Base-by-base conservation (phyloP, 92 coral and sea anemone species). In the Bergia sp. region DNA sequence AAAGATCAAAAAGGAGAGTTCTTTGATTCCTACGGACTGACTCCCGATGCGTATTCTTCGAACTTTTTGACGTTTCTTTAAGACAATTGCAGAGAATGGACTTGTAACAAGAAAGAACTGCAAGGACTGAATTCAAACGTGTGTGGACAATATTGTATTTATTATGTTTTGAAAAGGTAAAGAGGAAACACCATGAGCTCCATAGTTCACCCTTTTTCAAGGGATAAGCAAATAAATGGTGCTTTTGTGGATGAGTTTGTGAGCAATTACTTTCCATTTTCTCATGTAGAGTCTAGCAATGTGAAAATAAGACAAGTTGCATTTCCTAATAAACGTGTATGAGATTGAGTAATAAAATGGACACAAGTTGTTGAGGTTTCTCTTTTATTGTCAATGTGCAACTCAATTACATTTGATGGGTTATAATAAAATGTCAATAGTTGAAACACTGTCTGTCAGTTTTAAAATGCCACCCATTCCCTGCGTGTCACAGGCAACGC, bases 101-200 rank as follows among this genome's bases (percentile, higher is more conserved):
- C 23, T 0, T 90, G 76, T 81, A 92, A 92, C 74, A 64, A 58
- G n/a, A 76, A 77, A n/a, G 16, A 75, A 67, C 67, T 93, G 45
- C 95, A 90, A 88, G 73, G 94, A 36, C 23, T 80, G 7, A 45
- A 44, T 53, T 93, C 93, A 12, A 80, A 86, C 53, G 91, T 91
- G 21, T 89, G 96, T 43, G 47, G 47, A 43, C 47, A 43, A 43
- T 43, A 43, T 43, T 43, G 47, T 43, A 43, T 43, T 5, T 72
- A 43, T 43, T 43, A 43, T 43, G 47, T 43, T 43, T 43, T 43
- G 47, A 43, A 43, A 82, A 72, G 55, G 10, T 49, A 5, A 1
- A 49, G 55, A 49, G 10, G 55, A 49, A 49, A 49, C 9, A 49
- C 8, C 45, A 85, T 82, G 92, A 85, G 80, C 42, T 44, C 86